Conservation (phyloP, 2,797 vertebrate genomes). For the Champsocephalus gunnari region DNA sequence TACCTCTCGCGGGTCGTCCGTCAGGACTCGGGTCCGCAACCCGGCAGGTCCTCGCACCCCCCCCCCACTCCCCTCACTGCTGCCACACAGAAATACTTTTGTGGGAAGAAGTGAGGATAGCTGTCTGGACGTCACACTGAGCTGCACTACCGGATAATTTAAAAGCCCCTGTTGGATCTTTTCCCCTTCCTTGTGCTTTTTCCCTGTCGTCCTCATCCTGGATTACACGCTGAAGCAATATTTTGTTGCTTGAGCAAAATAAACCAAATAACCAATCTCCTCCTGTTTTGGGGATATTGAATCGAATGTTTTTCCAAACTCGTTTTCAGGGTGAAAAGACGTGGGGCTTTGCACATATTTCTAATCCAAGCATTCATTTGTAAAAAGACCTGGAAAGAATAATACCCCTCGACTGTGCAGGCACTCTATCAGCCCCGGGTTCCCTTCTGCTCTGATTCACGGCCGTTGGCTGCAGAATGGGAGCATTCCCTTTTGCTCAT, state of each 20-base stretch:
- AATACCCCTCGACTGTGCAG: slow-evolving; percentile 70
- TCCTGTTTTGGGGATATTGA: slow-evolving; percentile 72
- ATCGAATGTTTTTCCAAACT: slow-evolving; percentile 75
- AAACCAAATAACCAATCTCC: slow-evolving; percentile 74
- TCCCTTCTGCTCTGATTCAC: slow-evolving; percentile 70
- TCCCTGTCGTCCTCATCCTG: slow-evolving; percentile 79
- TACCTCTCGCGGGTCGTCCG: slow-evolving; percentile 84
- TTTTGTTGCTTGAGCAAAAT: slow-evolving; percentile 81
- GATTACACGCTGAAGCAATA: slow-evolving; percentile 82
- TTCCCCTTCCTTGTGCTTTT: slow-evolving; percentile 78
- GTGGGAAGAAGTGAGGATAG: slow-evolving; percentile 85
- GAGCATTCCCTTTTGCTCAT: slow-evolving; percentile 74
- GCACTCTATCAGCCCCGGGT: slow-evolving; percentile 72
- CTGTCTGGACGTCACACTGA: slow-evolving; percentile 89
- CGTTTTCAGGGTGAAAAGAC: slow-evolving; percentile 56
- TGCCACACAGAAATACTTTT: slow-evolving; percentile 85
- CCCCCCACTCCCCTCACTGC: slow-evolving; percentile 28
- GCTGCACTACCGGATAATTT: slow-evolving; percentile 87
- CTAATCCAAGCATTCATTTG: slow-evolving; percentile 85
- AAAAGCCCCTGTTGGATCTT: slow-evolving; percentile 84
- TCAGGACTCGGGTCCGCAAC: slow-evolving; percentile 75
- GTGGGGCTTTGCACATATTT: slow-evolving; percentile 80
- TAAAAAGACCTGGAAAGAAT: slow-evolving; percentile 83
- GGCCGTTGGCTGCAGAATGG: slow-evolving; percentile 70
- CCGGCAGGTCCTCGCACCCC: slow-evolving; percentile 70